A percentile compares a stretch with the other conserved stretches of the same genome.
These are phyloP conservation scores for Nemopilema nomurai DNA, from an alignment of 30 jellyfish, hydroid and myxozoan genomes.

Conservation along the genomic window DNA sequence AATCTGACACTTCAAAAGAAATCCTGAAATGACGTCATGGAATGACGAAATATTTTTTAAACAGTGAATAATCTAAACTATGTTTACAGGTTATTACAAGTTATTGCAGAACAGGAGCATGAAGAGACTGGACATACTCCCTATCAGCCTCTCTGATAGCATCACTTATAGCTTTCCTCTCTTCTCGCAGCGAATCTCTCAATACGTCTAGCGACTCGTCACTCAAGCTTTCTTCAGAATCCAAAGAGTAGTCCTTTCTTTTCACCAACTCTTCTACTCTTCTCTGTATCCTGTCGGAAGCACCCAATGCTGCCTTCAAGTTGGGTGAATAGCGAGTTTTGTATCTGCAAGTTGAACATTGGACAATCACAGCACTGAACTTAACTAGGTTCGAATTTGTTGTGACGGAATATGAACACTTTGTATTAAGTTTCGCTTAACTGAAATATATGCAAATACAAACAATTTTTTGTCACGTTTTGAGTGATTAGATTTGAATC, in stretches of 20 bases:
- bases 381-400: too few relatives aligned
- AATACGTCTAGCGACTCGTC: conserved; percentile 85
- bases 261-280: conserved; percentile 85
- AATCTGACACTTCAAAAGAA: too few relatives aligned
- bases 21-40: too few relatives aligned
- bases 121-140: conserved; percentile 60
- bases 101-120: not conserved
- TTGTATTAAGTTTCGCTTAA: too few relatives aligned
- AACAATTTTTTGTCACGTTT: too few relatives aligned
- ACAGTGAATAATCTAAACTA: too few relatives aligned
- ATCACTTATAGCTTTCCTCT: conserved; percentile 86
- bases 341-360: conserved; percentile 18
- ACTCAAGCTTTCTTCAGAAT: conserved; percentile 70
- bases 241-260: conserved; percentile 67
- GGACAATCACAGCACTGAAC: too few relatives aligned
- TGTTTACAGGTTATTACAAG: too few relatives aligned
- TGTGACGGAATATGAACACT: too few relatives aligned
- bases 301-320: conserved; percentile 82
- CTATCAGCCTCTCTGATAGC: conserved; percentile 95
- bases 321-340: conserved; percentile 79
- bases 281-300: conserved; percentile 89
- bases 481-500: too few relatives aligned
- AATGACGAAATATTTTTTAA: too few relatives aligned
- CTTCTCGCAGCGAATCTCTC: conserved; percentile 92
- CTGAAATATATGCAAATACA: too few relatives aligned